Conservation (phyloP, 2,797 vertebrate genomes). For the Tarsius wallacei region DNA sequence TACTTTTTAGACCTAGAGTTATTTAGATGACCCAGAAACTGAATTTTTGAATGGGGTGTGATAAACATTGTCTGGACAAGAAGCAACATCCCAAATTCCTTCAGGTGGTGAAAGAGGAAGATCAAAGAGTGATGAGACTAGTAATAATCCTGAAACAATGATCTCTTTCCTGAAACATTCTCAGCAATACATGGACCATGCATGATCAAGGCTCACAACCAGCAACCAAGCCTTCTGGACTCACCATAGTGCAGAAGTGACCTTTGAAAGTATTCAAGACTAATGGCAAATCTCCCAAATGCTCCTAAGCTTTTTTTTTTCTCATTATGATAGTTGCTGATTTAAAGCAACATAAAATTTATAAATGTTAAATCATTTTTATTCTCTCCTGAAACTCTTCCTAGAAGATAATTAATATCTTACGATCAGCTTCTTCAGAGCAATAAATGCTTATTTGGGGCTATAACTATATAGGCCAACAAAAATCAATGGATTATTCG, state of each 20-base stretch:
- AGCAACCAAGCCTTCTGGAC: not conserved
- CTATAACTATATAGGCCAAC: not conserved
- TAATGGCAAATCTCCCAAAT: not conserved
- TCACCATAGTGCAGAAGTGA: not conserved
- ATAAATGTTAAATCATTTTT: not conserved
- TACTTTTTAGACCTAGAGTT: not conserved
- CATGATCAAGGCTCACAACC: not conserved
- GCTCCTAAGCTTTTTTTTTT: not conserved
- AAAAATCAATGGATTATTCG: constrained; percentile 1
- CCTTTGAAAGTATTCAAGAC: not conserved
- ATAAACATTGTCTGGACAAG: not conserved
- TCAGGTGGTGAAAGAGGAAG: not conserved
- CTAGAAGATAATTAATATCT: constrained; percentile 25
- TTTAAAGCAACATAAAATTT: constrained; percentile 49
- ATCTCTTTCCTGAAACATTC: not conserved
- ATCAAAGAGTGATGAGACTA: not conserved
- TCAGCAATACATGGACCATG: not conserved
- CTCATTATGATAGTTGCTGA: not conserved
- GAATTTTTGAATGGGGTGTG: not conserved
- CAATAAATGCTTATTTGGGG: constrained; percentile 20
- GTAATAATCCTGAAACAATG: not conserved
- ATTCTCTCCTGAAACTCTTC: constrained; percentile 25
- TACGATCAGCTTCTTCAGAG: not conserved
- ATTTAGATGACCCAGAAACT: not conserved
- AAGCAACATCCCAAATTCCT: not conserved